Conservation (phyloP, 2,888 invertebrate species). For the Drosophila affinis region DNA sequence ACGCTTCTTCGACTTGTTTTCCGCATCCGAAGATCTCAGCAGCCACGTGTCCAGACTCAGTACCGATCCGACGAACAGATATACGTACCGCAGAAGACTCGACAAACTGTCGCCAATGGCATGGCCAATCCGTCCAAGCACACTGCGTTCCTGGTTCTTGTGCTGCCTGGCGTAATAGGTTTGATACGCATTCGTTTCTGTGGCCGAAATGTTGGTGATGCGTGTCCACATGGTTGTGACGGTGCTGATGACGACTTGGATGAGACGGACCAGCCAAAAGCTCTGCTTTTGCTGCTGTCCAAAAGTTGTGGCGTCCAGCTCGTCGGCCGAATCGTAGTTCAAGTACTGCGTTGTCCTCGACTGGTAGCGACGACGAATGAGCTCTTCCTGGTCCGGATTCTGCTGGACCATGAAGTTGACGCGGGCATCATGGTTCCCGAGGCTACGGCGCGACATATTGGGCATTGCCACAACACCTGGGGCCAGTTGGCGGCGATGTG, state of each 20-base stretch:
- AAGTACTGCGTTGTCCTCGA: slow-evolving; percentile 59
- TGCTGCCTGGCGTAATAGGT: slow-evolving; percentile 64
- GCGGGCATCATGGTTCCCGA: slow-evolving; percentile 86
- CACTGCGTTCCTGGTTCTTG: slow-evolving; percentile 64
- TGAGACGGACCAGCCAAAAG: slow-evolving; percentile 76
- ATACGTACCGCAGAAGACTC: slow-evolving; percentile 72
- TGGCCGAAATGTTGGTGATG: slow-evolving; percentile 47
- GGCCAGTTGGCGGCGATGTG: slow-evolving; percentile 90
- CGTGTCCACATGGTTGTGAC: slow-evolving; percentile 70
- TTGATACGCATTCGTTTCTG: slow-evolving; percentile 57
- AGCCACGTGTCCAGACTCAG: slow-evolving; percentile 81
- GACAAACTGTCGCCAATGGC: slow-evolving; percentile 65
- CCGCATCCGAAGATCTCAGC: slow-evolving; percentile 73
- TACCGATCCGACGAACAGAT: slow-evolving; percentile 81
- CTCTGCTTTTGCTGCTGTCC: slow-evolving; percentile 59
- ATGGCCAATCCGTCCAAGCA: slow-evolving; percentile 65
- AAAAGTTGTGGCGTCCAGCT: slow-evolving; percentile 75
- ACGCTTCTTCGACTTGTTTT: slow-evolving; percentile 79
- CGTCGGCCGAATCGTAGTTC: slow-evolving; percentile 83
- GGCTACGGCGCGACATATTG: slow-evolving; percentile 93
- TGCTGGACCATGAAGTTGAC: slow-evolving; percentile 82
- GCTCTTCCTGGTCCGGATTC: slow-evolving; percentile 81
- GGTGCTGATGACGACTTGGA: slow-evolving; percentile 72
- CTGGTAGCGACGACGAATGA: slow-evolving; percentile 82
- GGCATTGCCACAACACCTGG: slow-evolving; percentile 93